Base-by-base conservation (phyloP, 2,888 invertebrate genomes). In the Shargacucullia verbasci region DNA sequence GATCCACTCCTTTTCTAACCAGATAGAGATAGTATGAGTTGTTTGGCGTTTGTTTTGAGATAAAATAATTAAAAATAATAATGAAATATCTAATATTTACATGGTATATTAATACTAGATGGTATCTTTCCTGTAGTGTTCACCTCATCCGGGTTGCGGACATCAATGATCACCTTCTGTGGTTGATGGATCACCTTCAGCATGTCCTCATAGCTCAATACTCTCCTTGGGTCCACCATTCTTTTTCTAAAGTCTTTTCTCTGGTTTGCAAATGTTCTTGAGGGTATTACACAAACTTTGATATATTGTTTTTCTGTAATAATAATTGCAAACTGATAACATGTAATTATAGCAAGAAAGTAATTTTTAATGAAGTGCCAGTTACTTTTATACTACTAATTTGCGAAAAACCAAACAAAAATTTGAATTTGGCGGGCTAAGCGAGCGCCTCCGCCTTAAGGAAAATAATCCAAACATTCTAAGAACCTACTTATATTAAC, bases 51-150 rank as follows among this genome's bases (percentile, higher is more conserved):
- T 4, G 20, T 3, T 20, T 20, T 20, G 20, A 3, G 4, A 20
- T 20, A 20, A 20, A 20, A 20, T 20, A 4, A 3, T 20, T 33
- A n/a, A 29, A 1, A 40, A 8, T 9, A 15, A 7, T 34, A 27
- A 10, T 49, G n/a, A 43, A 44, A 47, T 0, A 10, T 12, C 27
- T 5, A 35, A 14, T 38, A 20, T 4, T 94, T 95, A 96, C 97
- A 92, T 80, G 97, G 97, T 84, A 97, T 97, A 82, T 97, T 97
- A 54, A 97, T 96, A 81, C 97, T 97, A 14, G 95, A 95, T 33
- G 97, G 97, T 67, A 97, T 95, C 81, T 94, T 91, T 3, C 97
- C 97, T 25, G 96, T 96, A 67, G 95, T 94, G 62, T 92, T 80
- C 0, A 97, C 90, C 90, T 97, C 97, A 6, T 94, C 87, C 14